Evolutionary conservation across 2,797 vertebrate genomes (phyloP), one percentile per base, ranked within the genome.

Genomic region (Semaprochilodus insignis): DNA sequence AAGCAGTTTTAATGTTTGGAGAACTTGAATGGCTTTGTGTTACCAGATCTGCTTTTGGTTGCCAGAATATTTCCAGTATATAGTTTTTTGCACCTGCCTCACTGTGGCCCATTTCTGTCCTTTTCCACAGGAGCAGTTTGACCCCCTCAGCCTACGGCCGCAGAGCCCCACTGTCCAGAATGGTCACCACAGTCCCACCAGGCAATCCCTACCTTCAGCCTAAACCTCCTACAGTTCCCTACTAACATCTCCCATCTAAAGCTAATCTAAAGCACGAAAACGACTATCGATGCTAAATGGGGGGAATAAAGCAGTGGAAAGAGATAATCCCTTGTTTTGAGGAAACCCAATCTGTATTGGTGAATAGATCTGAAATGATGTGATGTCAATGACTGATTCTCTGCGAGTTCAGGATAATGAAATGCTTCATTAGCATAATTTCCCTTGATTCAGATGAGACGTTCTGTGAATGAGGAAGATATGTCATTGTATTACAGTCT

Each of bases 371-470:
- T 91, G 89, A 93, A 92, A 93, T 93, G 87, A 93, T 92, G 90
- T 92, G 91, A 93, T 91, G 90, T 92, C 93, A 92, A 84, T 89
- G 92, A 88, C 86, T 93, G 93, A 92, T 94, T 93, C 88, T 73
- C 87, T 91, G 86, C 80, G 89, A 92, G 91, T 85, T 89, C 83
- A 87, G 91, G 92, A 94, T 94, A 94, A 94, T 94, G 91, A 94
- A 90, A 90, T 90, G 89, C 85, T 77, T 88, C 86, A 93, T 95
- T 95, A 94, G 91, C 92, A 95, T 94, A 93, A 95, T 94, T 94
- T 94, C 90, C 91, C 89, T 85, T 94, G 93, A 95, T 95, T 93
- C 94, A 94, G 91, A 94, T 93, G 93, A 94, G 89, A 91, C 90
- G 85, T 92, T 95, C 90, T 93, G 91, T 92, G 92, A 94, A 91